Percentiles rank a stretch among this genome's conserved stretches.
Evolutionary conservation across 2,888 invertebrate genomes (phyloP).

Genomic region (Elysia crispata): DNA sequence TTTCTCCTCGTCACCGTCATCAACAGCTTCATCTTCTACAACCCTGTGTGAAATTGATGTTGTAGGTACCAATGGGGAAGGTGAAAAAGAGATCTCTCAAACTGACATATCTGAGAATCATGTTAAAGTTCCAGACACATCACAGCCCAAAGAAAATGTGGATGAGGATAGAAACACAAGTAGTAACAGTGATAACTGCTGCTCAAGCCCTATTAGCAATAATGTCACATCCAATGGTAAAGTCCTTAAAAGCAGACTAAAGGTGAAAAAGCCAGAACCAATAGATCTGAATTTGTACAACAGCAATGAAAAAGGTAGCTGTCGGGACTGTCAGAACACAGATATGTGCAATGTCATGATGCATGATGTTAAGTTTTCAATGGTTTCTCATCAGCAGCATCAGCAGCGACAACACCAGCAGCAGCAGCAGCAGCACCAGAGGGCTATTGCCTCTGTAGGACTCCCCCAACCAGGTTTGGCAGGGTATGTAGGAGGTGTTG

Average conservation of each 20-base stretch:
- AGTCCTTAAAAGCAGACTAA: constrained; percentile 37
- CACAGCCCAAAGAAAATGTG: too few relatives aligned
- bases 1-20: constrained; percentile 13
- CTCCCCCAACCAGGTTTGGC: constrained; percentile 39
- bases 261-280: constrained; percentile 77
- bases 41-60: constrained; percentile 39
- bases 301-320: constrained; percentile 75
- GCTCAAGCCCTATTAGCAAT: constrained; percentile 34
- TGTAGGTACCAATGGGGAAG: constrained; percentile 39
- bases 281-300: constrained; percentile 80
- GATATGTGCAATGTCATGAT: constrained; percentile 74
- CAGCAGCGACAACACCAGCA: constrained; percentile 51
- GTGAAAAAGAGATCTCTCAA: background rate
- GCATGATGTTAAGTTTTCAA: constrained; percentile 71
- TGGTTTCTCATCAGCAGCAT: constrained; percentile 49
- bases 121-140: too few relatives aligned
- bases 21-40: constrained; percentile 16
- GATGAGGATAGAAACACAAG: background rate
- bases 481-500: constrained; percentile 25
- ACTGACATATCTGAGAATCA: background rate
- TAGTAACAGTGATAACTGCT: constrained; percentile 1
- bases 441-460: constrained; percentile 15
- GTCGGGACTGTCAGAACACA: constrained; percentile 76
- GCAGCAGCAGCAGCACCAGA: constrained; percentile 40
- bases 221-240: background rate